Base-by-base conservation (phyloP, 2,888 invertebrate genomes). In the Epirrhoe alternata region DNA sequence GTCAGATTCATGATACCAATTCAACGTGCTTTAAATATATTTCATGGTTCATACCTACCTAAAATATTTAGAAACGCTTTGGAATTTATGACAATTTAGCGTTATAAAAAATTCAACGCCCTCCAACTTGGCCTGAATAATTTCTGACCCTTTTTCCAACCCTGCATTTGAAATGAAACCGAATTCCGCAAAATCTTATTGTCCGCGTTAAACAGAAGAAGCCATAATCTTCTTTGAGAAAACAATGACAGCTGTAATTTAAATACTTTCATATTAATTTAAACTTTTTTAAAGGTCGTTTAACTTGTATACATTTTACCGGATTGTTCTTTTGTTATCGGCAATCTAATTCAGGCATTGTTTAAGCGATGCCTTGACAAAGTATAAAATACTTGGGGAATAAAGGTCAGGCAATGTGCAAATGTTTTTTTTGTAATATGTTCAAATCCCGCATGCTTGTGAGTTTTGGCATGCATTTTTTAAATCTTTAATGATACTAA, bases 211-310 rank as follows among this genome's bases (percentile, higher is more conserved):
- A 85, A 76, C 80, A 77, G 80, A 67, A 80, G 79, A 82, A 81
- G 85, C 85, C 83, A 85, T 88, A 87, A 89, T 88, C 86, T 81
- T 78, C 79, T 78, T 74, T 59, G 17, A 12, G 76, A 83, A 86
- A 86, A 87, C 86, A 87, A 87, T 85, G 84, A 82, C 80, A 78
- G 81, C 81, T 87, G 86, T 86, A 87, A 88, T 89, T 87, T 86
- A 86, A 85, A 84, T 84, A 82, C 79, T 86, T 86, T 80, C 78
- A 80, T 14, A 6, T 85, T 86, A 81, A 82, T 84, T 82, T 84
- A n/a, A n/a, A n/a, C 24, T 24, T 24, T 24, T 24, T 3, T 24
- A 24, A 24, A 24, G 24, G 24, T 24, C 3, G 24, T 24, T 24
- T 24, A 24, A 24, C 24, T 24, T 24, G 24, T 24, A 24, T 24